These are phyloP conservation scores for Pagetopsis macropterus DNA, from an alignment of 2,797 vertebrate species.

Conservation along the genomic window DNA sequence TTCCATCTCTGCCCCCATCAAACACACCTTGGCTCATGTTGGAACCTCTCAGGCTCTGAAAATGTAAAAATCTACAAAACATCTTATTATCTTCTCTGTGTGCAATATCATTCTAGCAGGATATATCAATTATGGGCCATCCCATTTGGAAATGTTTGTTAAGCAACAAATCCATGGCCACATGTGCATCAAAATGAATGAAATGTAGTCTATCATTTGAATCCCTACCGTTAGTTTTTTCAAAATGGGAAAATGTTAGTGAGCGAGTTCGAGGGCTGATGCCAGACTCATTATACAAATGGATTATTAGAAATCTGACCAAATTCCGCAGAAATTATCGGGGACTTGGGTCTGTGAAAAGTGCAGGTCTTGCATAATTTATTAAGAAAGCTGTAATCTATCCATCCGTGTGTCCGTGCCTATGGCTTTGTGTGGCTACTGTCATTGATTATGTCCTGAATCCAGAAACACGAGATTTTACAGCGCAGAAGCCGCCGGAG, in stretches of 20 bases:
- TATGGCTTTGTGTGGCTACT: constrained; percentile 62
- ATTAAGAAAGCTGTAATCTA: constrained; percentile 72
- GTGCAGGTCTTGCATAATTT: constrained; percentile 77
- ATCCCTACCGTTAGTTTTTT: rapidly evolving
- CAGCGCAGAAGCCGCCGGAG: constrained; percentile 43
- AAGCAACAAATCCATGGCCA: neutral
- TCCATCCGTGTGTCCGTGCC: constrained; percentile 62
- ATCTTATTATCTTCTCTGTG: neutral
- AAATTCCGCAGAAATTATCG: constrained; percentile 41
- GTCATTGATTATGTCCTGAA: constrained; percentile 66
- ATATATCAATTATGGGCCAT: neutral
- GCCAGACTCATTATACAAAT: constrained; percentile 19
- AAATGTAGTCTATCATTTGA: neutral
- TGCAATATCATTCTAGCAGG: constrained; percentile 7
- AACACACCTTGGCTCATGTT: too few relatives aligned
- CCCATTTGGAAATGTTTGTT: neutral
- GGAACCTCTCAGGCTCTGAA: neutral
- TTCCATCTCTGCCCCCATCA: too few relatives aligned
- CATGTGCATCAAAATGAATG: neutral
- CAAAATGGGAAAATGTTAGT: neutral
- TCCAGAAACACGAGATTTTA: constrained; percentile 53
- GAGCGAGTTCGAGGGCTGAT: constrained; percentile 1
- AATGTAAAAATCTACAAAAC: neutral
- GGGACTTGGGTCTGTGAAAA: constrained; percentile 66
- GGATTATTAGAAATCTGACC: constrained; percentile 40